These are phyloP conservation scores for Heliconius nattereri DNA, from an alignment of 1,140 invertebrate genomes.

Conservation along the genomic window DNA sequence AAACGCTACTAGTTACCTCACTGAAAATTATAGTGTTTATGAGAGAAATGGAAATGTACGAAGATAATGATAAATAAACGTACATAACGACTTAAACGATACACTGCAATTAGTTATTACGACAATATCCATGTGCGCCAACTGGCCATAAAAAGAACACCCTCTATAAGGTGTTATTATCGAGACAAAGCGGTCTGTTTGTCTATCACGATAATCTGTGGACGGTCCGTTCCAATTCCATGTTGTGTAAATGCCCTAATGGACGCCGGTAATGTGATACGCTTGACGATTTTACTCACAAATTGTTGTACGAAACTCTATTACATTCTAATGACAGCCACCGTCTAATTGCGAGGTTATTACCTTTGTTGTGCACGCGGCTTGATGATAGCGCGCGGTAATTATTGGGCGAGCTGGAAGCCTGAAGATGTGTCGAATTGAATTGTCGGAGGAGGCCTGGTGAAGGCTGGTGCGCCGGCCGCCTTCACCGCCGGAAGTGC, in stretches of 20 bases:
- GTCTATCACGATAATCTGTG: constrained; percentile 80
- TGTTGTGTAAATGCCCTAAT: constrained; percentile 80
- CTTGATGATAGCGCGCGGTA: constrained; percentile 73
- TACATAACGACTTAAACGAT: constrained; percentile 1
- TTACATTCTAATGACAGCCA: constrained; percentile 78
- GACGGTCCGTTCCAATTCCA: constrained; percentile 78
- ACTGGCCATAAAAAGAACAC: constrained; percentile 50
- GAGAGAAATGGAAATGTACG: not conserved
- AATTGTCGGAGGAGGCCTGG: constrained; percentile 54
- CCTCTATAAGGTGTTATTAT: constrained; percentile 72
- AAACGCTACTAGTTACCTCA: not conserved
- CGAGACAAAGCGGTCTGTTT: constrained; percentile 77
- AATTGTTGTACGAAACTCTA: constrained; percentile 78
- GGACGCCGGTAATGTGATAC: constrained; percentile 79
- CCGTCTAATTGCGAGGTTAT: constrained; percentile 79
- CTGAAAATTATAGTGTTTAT: not conserved
- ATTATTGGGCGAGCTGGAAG: constrained; percentile 79
- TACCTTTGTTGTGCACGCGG: constrained; percentile 74
- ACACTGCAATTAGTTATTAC: constrained; percentile 49
- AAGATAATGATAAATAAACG: constrained; percentile 26
- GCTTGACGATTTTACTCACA: constrained; percentile 81
- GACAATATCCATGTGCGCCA: constrained; percentile 34
- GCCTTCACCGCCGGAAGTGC: constrained; percentile 49
- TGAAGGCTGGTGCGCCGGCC: constrained; percentile 35
- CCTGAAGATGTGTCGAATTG: constrained; percentile 79